These are phyloP conservation scores for Phenganax stokvisi DNA, from an alignment of 92 coral and sea anemone species.

Conservation along the genomic window DNA sequence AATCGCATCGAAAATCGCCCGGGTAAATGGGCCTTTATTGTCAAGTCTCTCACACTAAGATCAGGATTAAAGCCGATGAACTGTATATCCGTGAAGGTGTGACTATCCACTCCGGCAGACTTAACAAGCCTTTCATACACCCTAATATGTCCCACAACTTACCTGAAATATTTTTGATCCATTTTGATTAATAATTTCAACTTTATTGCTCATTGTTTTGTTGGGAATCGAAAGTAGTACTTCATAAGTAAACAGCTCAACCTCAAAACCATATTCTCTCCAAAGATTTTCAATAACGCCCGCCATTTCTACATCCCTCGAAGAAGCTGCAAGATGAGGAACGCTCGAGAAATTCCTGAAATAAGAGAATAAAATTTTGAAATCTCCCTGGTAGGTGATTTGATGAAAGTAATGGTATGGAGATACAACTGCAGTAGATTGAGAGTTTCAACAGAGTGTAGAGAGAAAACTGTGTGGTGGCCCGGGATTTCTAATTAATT, in stretches of 20 bases:
- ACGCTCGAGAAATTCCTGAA: slow-evolving; percentile 59
- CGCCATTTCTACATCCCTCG: slow-evolving; percentile 77
- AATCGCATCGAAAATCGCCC: too few species aligned
- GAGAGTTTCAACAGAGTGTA: too few species aligned
- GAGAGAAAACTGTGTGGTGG: too few species aligned
- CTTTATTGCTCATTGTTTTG: slow-evolving; percentile 48
- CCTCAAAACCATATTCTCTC: slow-evolving; percentile 76
- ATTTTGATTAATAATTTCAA: slow-evolving; percentile 50
- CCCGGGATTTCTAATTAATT: too few species aligned
- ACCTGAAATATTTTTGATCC: slow-evolving; percentile 46
- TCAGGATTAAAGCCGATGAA: too few species aligned
- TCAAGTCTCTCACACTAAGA: too few species aligned
- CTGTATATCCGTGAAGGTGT: background rate
- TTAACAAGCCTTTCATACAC: background rate
- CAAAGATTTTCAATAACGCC: slow-evolving; percentile 57
- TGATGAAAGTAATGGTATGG: too few species aligned
- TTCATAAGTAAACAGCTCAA: slow-evolving; percentile 63
- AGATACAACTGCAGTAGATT: too few species aligned
- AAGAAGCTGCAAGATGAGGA: slow-evolving; percentile 83
- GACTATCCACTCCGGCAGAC: background rate
- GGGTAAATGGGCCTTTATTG: too few species aligned
- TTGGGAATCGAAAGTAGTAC: slow-evolving; percentile 66
- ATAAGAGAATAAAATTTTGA: background rate
- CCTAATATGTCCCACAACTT: background rate
- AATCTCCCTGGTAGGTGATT: too few species aligned